Conservation (phyloP, 2,888 invertebrate genomes). For the Deilephila elpenor region DNA sequence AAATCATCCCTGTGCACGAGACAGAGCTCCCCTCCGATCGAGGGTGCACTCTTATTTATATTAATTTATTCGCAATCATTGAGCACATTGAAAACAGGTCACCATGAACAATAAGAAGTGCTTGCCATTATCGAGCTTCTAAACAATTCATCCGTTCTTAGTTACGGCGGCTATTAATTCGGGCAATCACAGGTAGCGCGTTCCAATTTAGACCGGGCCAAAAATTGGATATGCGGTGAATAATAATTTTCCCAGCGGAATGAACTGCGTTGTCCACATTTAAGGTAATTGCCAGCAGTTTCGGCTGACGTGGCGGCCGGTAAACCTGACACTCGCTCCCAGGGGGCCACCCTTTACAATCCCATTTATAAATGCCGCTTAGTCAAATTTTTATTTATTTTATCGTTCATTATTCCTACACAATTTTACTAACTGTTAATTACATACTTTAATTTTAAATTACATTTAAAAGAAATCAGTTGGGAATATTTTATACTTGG, state of each 20-base stretch:
- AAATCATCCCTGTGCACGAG: conserved; percentile 8
- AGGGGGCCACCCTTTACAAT: conserved; percentile 77
- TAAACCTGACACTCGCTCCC: conserved; percentile 78
- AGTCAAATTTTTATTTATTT: conserved; percentile 76
- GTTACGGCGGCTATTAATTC: conserved; percentile 57
- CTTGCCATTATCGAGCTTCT: conserved; percentile 29
- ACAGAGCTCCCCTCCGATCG: neutral
- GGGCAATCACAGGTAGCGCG: conserved; percentile 67
- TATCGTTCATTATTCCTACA: conserved; percentile 28
- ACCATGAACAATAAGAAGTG: neutral
- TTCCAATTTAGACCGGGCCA: conserved; percentile 72
- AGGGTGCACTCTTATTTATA: conserved; percentile 17
- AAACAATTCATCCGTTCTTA: conserved; percentile 37
- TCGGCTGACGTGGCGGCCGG: conserved; percentile 78
- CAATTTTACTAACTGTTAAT: conserved; percentile 1
- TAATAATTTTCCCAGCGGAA: conserved; percentile 80
- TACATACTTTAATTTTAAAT: neutral
- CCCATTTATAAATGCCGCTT: conserved; percentile 80
- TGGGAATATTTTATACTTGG: conserved; percentile 34
- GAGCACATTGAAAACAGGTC: conserved; percentile 32
- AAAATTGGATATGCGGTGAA: conserved; percentile 81
- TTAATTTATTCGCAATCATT: conserved; percentile 29
- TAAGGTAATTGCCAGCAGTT: conserved; percentile 83
- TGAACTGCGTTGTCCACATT: conserved; percentile 81
- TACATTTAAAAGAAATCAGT: neutral